These are phyloP conservation scores for Gymnothorax javanicus DNA, from an alignment of 2,797 vertebrate species.

Conservation along the genomic window DNA sequence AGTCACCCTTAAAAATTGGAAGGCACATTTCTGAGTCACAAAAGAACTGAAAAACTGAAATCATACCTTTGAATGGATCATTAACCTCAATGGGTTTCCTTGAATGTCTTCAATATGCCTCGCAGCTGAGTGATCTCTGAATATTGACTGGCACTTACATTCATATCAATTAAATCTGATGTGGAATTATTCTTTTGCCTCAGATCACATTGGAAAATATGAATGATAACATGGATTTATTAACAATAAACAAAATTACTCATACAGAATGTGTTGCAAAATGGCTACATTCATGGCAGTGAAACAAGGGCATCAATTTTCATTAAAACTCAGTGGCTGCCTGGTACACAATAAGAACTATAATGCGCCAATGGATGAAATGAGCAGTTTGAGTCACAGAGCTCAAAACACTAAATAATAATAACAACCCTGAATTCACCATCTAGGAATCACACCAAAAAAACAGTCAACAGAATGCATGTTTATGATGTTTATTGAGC, in stretches of 20 bases:
- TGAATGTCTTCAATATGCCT: not conserved
- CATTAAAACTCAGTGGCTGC: not conserved
- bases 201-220: not conserved
- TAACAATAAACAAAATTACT: not conserved
- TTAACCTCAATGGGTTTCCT: not conserved
- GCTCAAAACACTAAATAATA: not conserved
- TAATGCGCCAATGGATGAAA: not conserved
- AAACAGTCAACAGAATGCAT: too few species aligned
- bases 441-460: too few species aligned
- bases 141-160: not conserved
- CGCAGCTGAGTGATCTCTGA: not conserved
- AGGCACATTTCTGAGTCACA: not conserved
- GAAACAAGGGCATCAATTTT: not conserved
- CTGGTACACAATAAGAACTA: not conserved
- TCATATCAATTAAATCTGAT: not conserved
- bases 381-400: not conserved
- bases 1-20: not conserved
- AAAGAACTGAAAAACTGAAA: not conserved
- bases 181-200: not conserved
- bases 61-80: constrained; percentile 7
- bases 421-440: too few species aligned
- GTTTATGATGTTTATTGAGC: too few species aligned
- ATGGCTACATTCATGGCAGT: not conserved
- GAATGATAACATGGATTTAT: not conserved
- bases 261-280: not conserved